A percentile compares a stretch with the other conserved stretches of the same genome.
Evolutionary conservation across 64 coral and sea anemone genomes (phyloP).

Genomic region (Astreopora myriophthalma): DNA sequence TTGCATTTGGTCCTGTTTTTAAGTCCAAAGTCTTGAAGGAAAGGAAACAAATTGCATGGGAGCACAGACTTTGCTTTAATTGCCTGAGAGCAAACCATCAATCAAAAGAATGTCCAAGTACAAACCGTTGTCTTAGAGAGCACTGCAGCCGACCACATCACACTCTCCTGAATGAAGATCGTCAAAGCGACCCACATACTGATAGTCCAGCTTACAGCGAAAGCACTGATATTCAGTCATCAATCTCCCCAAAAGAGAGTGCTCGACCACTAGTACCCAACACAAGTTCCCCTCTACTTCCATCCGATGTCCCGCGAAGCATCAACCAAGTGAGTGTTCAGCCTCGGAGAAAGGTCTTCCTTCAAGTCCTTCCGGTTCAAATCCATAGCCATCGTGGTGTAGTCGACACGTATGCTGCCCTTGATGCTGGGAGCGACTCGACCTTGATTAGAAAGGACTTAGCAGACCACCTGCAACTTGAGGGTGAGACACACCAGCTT

Average conservation of each 20-base stretch:
- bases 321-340: neutral
- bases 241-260: neutral
- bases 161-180: too few species aligned
- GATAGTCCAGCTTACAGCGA: neutral
- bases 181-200: neutral
- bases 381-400: neutral
- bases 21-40: too few species aligned
- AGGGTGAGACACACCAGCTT: neutral
- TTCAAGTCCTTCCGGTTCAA: conserved; percentile 1
- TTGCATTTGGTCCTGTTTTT: too few species aligned
- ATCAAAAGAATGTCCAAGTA: too few species aligned
- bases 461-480: conserved; percentile 12
- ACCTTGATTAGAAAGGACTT: conserved; percentile 27
- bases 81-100: too few species aligned
- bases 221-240: neutral
- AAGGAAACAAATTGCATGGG: too few species aligned
- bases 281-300: neutral
- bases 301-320: neutral
- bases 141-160: too few species aligned
- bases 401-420: neutral
- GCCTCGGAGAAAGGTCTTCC: neutral
- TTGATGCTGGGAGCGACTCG: conserved; percentile 30
- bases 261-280: neutral
- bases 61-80: too few species aligned
- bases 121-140: too few species aligned